A percentile compares a stretch with the other conserved stretches of the same genome.
Conservation (phyloP, 2,888 invertebrate species). For the Sussaba pulchella region DNA sequence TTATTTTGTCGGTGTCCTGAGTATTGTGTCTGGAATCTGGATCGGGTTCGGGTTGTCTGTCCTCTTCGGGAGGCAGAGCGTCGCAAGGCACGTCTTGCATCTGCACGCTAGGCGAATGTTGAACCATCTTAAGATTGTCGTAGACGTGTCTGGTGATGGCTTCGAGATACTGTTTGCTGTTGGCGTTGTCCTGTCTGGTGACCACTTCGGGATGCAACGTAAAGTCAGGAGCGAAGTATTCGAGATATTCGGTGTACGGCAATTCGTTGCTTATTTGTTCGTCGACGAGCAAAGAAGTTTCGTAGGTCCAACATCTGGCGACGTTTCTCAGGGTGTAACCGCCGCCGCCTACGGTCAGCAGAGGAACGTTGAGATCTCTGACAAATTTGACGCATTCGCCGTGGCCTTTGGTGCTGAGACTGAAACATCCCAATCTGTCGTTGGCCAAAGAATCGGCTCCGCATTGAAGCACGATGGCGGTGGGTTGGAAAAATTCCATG, state of each 20-base stretch:
- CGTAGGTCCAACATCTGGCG: constrained; percentile 99
- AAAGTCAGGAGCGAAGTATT: constrained; percentile 99
- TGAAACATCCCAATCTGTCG: constrained; percentile 98
- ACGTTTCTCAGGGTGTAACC: constrained; percentile 98
- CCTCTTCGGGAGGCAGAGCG: constrained; percentile 89
- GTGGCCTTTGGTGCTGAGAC: constrained; percentile 96
- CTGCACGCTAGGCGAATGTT: constrained; percentile 98
- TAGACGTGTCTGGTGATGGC: constrained; percentile 95
- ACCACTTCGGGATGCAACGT: constrained; percentile 97
- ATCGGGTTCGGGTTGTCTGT: constrained; percentile 91
- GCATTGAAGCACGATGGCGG: constrained; percentile 98
- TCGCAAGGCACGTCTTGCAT: constrained; percentile 98
- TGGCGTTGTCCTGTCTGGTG: constrained; percentile 95
- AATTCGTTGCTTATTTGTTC: constrained; percentile 97
- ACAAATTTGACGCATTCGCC: constrained; percentile 99
- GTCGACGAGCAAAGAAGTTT: constrained; percentile 97
- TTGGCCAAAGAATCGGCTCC: constrained; percentile 99
- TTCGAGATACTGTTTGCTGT: constrained; percentile 97
- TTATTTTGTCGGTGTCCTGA: constrained; percentile 92
- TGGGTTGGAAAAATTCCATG: constrained; percentile 98
- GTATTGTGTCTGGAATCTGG: constrained; percentile 92
- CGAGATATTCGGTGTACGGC: constrained; percentile 97
- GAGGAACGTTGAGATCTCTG: constrained; percentile 95
- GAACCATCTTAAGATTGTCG: constrained; percentile 97
- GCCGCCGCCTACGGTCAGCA: constrained; percentile 94